Conservation (phyloP, 2,797 vertebrate species). For the Phoebastria nigripes region DNA sequence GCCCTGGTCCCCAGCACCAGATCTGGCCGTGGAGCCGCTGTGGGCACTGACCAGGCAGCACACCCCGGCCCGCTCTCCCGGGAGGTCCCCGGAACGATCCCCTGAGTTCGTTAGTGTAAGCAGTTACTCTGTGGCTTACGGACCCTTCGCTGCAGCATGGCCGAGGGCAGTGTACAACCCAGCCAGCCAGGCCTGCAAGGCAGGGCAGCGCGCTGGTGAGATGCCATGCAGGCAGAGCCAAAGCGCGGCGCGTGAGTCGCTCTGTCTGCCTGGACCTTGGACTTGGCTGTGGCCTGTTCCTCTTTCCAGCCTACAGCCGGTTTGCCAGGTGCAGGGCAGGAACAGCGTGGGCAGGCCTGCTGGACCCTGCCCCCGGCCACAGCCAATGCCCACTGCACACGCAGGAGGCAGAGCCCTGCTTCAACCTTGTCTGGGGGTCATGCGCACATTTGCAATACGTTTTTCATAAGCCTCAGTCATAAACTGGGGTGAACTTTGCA, state of each 20-base stretch:
- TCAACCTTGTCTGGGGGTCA: not conserved
- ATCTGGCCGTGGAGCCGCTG: rapidly evolving
- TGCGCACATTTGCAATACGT: rapidly evolving
- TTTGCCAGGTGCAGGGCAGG: not conserved
- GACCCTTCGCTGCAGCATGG: not conserved
- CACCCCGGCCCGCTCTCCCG: rapidly evolving
- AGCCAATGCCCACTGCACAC: not conserved
- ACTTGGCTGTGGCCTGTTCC: not conserved
- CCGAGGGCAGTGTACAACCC: rapidly evolving
- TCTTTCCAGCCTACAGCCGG: rapidly evolving
- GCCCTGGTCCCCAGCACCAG: not conserved
- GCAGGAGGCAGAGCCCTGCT: not conserved
- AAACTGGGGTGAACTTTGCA: not conserved
- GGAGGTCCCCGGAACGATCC: rapidly evolving
- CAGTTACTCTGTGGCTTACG: rapidly evolving
- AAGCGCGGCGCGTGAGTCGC: rapidly evolving
- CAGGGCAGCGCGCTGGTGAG: not conserved
- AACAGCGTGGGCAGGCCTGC: not conserved
- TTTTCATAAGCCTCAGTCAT: not conserved
- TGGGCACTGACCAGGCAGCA: no score
- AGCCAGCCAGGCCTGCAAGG: not conserved
- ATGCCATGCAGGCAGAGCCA: not conserved
- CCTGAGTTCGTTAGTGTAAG: rapidly evolving
- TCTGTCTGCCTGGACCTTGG: constrained; percentile 5
- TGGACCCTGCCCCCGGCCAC: not conserved